Base-by-base conservation (phyloP, 2,888 invertebrate species). In the Yponomeuta evonymella region DNA sequence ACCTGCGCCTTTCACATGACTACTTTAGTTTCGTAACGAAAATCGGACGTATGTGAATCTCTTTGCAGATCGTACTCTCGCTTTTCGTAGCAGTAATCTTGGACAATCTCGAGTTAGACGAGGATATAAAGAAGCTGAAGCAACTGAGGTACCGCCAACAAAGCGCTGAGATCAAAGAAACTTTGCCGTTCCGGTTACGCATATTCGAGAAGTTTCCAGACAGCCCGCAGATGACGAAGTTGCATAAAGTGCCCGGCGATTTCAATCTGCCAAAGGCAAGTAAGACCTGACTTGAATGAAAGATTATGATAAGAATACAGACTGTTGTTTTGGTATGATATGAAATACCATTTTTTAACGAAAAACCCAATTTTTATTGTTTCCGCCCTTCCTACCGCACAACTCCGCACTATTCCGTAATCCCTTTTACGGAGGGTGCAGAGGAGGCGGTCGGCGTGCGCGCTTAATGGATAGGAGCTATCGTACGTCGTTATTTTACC, bases 31-130 rank as follows among this genome's bases (percentile, higher is more conserved):
- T 23, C 23, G 23, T 23, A 23, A 23, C 23, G 23, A 23, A 23
- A 23, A 23, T 23, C 1, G 23, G 23, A 23, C 23, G 1, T n/a
- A 67, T 9, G 29, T 68, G 29, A 29, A 29, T 69, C 58, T 63
- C 15, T 75, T 88, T 87, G 36, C 87, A 98, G 98, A 99, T 99
- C 85, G 99, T 99, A 93, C 93, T 99, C 78, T 98, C 98, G 87
- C 96, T 99, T 89, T 99, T 99, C 95, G 99, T 99, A 82, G 99
- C 99, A 73, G 99, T 99, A 36, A 99, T 99, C 90, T 94, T 99
- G 85, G 99, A 99, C 86, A 99, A 99, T 90, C 94, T 99, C 83
- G 99, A 99, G 90, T 93, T 99, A 79, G 99, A 99, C 80, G 99
- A 99, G 86, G 99, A 99, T 80, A 98, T 99, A 70, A 99, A 99